Evolutionary conservation across 2,113 vertebrate species (phyloP), one percentile per base, ranked within the genome.

Genomic region (Paratilapia polleni): DNA sequence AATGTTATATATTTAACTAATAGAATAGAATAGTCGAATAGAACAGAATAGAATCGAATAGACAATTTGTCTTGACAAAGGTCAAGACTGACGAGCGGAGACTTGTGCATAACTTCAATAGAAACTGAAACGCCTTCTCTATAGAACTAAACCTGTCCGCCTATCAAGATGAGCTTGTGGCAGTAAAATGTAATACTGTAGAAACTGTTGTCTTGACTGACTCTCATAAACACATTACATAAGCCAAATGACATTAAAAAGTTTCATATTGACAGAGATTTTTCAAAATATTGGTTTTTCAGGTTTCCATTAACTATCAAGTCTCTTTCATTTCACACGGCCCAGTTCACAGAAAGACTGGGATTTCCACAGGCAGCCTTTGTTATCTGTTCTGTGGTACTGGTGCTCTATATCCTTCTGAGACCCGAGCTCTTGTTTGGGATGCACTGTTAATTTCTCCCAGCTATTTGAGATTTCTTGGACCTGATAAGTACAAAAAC

Each of bases 281-380:
- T 73, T 31, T 31, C 4, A 19, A 26, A 28, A 49, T 70, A 70
- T 26, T 0, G 24, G 28, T 28, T 70, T 70, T 73, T 52, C 66
- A 73, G 31, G 6, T 52, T 70, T 70, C 24, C 24, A 70, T 24
- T 15, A 70, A 31, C 43, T 52, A 15, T 1, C 38, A 47, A 43
- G 58, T 17, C 22, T 8, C 20, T 60, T 59, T 10, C 2, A 34
- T 64, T 75, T 38, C 24, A 47, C 11, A 15, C 64, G 26, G 22
- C 26, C 26, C 43, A 52, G 10, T 70, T 17, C 24, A 41, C 19
- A 59, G 12, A 31, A 3, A 38, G 56, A n/a, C 6, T 4, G 57
- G 64, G n/a, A 34, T 83, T 88, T 87, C 47, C 61, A 62, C 15
- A 49, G 38, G 22, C 19, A 84, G 36, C 2, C 1, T 79, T 86